Evolutionary conservation across 1,140 invertebrate species (phyloP).

Genomic region (Choristoneura fumiferana): DNA sequence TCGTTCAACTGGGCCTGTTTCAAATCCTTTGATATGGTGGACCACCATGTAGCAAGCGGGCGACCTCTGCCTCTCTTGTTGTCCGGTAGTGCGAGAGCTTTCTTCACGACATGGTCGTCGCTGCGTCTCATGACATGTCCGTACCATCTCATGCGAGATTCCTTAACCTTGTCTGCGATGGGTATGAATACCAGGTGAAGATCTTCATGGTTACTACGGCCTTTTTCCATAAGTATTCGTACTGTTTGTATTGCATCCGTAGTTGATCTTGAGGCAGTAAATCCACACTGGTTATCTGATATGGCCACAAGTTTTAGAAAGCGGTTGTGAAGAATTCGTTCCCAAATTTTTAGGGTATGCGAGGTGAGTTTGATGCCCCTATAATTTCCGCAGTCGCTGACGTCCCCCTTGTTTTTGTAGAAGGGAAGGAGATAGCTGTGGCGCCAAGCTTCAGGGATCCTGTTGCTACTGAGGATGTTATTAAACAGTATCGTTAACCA

Average conservation of each 20-base stretch:
- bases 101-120: too few relatives aligned
- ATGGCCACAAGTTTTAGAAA: not conserved
- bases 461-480: not conserved
- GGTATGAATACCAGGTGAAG: too few relatives aligned
- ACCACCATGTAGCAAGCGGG: too few relatives aligned
- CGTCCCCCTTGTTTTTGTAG: not conserved
- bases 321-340: not conserved
- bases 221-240: too few relatives aligned
- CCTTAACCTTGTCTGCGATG: too few relatives aligned
- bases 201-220: too few relatives aligned
- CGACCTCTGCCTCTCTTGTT: too few relatives aligned
- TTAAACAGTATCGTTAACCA: conserved; percentile 5
- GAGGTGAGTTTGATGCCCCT: not conserved
- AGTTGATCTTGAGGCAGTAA: not conserved
- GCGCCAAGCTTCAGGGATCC: conserved; percentile 16
- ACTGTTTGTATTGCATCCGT: not conserved
- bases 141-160: too few relatives aligned
- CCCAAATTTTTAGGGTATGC: not conserved
- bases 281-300: not conserved
- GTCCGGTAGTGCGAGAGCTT: too few relatives aligned
- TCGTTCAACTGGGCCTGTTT: too few relatives aligned
- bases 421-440: conserved; percentile 1
- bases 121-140: too few relatives aligned
- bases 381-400: not conserved
- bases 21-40: too few relatives aligned